A percentile compares a stretch with the other conserved stretches of the same genome.
These are phyloP conservation scores for Tuta absoluta DNA, from an alignment of 2,888 invertebrate species.

Conservation along the genomic window DNA sequence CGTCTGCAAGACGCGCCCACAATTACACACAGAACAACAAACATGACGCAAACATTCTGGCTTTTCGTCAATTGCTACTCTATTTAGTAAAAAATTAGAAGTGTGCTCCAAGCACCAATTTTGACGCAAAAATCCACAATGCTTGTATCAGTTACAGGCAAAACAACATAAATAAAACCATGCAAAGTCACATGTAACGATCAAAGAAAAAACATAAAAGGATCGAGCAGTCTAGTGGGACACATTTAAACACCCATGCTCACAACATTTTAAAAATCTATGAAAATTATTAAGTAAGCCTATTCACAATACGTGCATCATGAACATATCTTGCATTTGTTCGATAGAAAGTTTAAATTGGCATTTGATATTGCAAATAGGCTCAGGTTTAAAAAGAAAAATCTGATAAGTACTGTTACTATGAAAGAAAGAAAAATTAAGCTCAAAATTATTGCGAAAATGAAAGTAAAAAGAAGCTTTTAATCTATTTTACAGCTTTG, in stretches of 20 bases:
- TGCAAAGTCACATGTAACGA: slow-evolving; percentile 55
- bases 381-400: slow-evolving; percentile 35
- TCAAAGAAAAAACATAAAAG: slow-evolving; percentile 54
- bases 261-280: slow-evolving; percentile 50
- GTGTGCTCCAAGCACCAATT: no score
- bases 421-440: slow-evolving; percentile 66
- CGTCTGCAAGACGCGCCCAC: slow-evolving; percentile 89
- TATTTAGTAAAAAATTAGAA: no score
- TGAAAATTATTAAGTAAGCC: slow-evolving; percentile 37
- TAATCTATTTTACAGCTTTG: slow-evolving; percentile 74
- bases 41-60: slow-evolving; percentile 43
- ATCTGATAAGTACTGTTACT: slow-evolving; percentile 57
- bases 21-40: slow-evolving; percentile 68
- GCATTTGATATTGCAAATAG: not conserved
- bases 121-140: slow-evolving; percentile 30
- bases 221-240: slow-evolving; percentile 70
- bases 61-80: not conserved
- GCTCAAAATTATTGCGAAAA: slow-evolving; percentile 68
- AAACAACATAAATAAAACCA: slow-evolving; percentile 71
- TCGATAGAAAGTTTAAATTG: not conserved
- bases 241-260: slow-evolving; percentile 69
- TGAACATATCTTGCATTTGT: no score
- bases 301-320: slow-evolving; percentile 8
- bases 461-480: slow-evolving; percentile 69
- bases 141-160: slow-evolving; percentile 59